Evolutionary conservation across 2,113 vertebrate species (phyloP).

Genomic region (Oxyura jamaicensis): DNA sequence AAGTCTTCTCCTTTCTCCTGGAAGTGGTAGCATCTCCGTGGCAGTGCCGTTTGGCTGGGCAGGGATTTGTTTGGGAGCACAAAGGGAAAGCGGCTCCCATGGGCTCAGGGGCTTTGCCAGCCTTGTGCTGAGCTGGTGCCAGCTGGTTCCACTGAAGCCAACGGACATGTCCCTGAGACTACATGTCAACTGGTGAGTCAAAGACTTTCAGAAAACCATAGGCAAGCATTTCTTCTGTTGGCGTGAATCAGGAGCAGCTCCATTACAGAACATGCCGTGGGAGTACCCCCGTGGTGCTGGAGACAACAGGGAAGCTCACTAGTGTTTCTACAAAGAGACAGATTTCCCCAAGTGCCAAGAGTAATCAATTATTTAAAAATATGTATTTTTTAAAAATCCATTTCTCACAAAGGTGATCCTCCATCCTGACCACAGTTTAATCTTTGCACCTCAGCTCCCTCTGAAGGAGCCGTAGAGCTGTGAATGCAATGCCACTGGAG

Average conservation of each 20-base stretch:
- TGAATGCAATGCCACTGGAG: fast-evolving
- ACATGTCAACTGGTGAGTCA: not conserved
- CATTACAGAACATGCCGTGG: fast-evolving
- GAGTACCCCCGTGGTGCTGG: not conserved
- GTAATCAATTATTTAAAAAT: not conserved
- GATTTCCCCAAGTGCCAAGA: not conserved
- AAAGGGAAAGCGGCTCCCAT: not conserved
- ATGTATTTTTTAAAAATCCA: too few relatives aligned
- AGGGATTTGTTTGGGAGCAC: not conserved
- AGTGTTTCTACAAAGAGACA: not conserved
- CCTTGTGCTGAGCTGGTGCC: not conserved
- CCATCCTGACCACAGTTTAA: not conserved
- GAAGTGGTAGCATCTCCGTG: fast-evolving
- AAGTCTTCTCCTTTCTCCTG: not conserved
- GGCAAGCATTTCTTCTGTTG: not conserved
- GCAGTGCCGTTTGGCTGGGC: not conserved
- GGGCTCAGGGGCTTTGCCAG: not conserved
- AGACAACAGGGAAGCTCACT: not conserved
- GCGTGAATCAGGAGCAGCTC: not conserved
- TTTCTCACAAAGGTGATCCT: not conserved
- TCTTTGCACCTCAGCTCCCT: not conserved
- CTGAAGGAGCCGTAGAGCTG: not conserved
- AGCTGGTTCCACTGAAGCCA: not conserved
- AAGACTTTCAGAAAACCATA: not conserved
- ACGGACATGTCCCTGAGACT: not conserved